Evolutionary conservation across 2,797 vertebrate species (phyloP).

Genomic region (Micropoecilia bifurca): DNA sequence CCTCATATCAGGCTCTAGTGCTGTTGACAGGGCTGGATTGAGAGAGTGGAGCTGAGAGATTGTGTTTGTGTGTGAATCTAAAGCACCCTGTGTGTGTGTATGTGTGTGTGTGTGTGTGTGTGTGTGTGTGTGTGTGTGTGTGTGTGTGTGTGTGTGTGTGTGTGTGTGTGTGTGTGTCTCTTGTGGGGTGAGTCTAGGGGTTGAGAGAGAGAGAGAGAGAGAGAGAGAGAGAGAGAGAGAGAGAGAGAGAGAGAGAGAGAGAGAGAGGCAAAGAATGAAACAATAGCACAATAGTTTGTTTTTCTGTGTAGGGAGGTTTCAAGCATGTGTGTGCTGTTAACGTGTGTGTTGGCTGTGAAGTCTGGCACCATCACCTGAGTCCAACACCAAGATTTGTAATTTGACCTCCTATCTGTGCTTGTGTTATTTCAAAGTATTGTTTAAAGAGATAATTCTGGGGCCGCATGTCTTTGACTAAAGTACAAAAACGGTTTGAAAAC

Average conservation of each 20-base stretch:
- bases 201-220: too few species aligned
- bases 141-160: conserved; percentile 25
- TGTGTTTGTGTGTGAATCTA: conserved; percentile 36
- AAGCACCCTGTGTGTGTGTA: conserved; percentile 14
- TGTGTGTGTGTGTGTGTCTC: conserved; percentile 21
- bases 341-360: conserved; percentile 20
- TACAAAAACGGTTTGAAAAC: background rate
- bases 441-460: background rate
- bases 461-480: background rate
- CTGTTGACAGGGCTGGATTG: conserved; percentile 57
- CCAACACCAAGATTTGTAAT: conserved; percentile 10
- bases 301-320: conserved; percentile 24
- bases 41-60: conserved; percentile 44
- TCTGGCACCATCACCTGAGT: conserved; percentile 27
- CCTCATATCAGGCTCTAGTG: conserved; percentile 52
- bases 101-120: conserved; percentile 19
- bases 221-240: too few species aligned
- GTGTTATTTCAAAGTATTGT: background rate
- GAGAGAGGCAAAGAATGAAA: conserved; percentile 44
- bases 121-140: conserved; percentile 35
- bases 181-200: too few species aligned
- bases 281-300: conserved; percentile 43
- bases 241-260: conserved; percentile 19
- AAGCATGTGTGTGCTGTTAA: conserved; percentile 14
- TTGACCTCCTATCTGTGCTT: background rate